Conservation (phyloP, 1,140 invertebrate species). For the Parapsyche elsis region DNA sequence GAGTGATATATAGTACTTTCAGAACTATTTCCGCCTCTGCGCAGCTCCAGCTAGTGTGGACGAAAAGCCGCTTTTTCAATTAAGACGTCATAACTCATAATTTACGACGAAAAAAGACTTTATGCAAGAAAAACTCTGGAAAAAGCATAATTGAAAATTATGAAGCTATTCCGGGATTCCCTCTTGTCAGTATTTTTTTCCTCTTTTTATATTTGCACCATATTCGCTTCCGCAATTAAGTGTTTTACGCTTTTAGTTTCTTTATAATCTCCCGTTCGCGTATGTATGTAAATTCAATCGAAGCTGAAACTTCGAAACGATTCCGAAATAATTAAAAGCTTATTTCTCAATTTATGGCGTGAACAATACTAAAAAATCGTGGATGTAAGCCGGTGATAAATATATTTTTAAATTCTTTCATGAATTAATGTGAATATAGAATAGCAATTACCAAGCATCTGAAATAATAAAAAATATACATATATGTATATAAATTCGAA, state of each 20-base stretch:
- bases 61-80: slow-evolving; percentile 38
- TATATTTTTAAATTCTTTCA: slow-evolving; percentile 29
- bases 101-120: slow-evolving; percentile 34
- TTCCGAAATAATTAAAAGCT: too few relatives aligned
- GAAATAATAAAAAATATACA: not conserved
- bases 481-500: not conserved
- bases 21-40: slow-evolving; percentile 16
- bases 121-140: slow-evolving; percentile 33
- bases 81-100: slow-evolving; percentile 40
- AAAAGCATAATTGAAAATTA: slow-evolving; percentile 45
- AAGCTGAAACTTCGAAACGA: too few relatives aligned
- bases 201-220: slow-evolving; percentile 26
- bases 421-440: slow-evolving; percentile 22
- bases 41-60: not conserved
- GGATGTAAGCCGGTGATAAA: too few relatives aligned
- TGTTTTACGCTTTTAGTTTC: slow-evolving; percentile 17
- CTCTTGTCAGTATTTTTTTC: slow-evolving; percentile 16
- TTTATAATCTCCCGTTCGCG: not conserved
- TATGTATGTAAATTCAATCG: not conserved
- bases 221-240: slow-evolving; percentile 31
- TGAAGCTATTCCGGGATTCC: slow-evolving; percentile 40
- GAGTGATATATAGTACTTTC: slow-evolving; percentile 32
- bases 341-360: too few relatives aligned
- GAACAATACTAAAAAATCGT: too few relatives aligned
- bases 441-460: slow-evolving; percentile 26